Evolutionary conservation across 2,113 vertebrate genomes (phyloP).

Genomic region (Mystacornis crossleyi): DNA sequence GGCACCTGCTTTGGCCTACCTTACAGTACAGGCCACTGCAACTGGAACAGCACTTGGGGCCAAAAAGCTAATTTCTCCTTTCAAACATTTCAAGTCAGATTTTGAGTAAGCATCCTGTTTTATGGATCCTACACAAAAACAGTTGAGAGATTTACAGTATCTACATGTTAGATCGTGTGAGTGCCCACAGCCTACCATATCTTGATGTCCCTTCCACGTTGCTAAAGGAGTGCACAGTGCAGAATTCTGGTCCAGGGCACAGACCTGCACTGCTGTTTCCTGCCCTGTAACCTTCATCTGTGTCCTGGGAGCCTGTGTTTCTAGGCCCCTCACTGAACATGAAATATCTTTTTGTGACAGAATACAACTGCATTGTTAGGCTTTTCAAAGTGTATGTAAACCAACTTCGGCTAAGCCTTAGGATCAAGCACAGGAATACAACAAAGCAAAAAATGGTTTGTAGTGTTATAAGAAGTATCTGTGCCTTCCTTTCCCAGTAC

Average conservation of each 20-base stretch:
- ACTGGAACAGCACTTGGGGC: neutral
- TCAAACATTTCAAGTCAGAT: neutral
- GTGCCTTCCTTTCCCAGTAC: neutral
- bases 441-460: neutral
- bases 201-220: fast-evolving
- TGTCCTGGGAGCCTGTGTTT: neutral
- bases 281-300: neutral
- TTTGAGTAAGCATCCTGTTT: neutral
- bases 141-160: neutral
- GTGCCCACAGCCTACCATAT: neutral
- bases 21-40: neutral
- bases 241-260: neutral
- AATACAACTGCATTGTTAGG: neutral
- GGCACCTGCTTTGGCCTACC: neutral
- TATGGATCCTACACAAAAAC: neutral
- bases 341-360: neutral
- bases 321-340: neutral
- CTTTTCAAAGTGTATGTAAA: neutral
- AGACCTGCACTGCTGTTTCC: neutral
- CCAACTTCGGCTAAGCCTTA: neutral
- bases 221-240: neutral
- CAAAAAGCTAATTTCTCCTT: neutral
- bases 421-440: neutral
- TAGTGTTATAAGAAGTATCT: neutral
- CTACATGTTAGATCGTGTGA: fast-evolving